Base-by-base conservation (phyloP, 2,113 vertebrate species). In the Pelmatolapia mariae region DNA sequence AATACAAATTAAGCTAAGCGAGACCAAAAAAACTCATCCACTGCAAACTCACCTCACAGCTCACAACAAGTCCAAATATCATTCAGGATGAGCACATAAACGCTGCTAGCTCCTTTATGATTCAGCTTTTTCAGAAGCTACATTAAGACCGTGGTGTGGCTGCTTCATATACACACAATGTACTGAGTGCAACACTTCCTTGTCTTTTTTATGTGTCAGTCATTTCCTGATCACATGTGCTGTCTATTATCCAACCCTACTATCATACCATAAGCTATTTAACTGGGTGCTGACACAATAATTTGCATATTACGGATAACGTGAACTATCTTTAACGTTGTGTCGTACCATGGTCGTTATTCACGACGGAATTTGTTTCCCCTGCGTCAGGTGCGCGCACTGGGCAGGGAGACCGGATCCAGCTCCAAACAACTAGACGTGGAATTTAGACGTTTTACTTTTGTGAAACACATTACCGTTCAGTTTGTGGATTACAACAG, bases 131-230 rank as follows among this genome's bases (percentile, higher is more conserved):
- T n/a, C 5, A 45, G 71, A 0, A 26, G 36, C 24, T 13, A 3
- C 29, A 18, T 40, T 40, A 8, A 26, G 0, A 24, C 24, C 0
- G 22, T 3, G 8, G 18, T 8, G 56, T 11, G 16, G 56, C 33
- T 33, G 78, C 45, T 63, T 81, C 57, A 45, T 13, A 1, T 29
- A 29, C 68, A 11, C 45, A 31, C 15, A 5, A 13, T 18, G 5
- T 12, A 7, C 10, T 22, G 54, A 13, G 50, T 52, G 61, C 18
- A 57, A 4, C 82, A 83, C 89, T 92, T 91, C 91, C 91, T 80
- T 4, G 24, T 89, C 61, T 52, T 26, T 26, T 61, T 15, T 31
- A 4, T 11, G 5, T 56, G 18, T 52, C 36, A 36, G 1, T 66
- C 52, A 19, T 6, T 45, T 50, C 43, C 22, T 24, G 22, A 43